Evolutionary conservation across 2,797 vertebrate genomes (phyloP), one percentile per base, ranked within the genome.

Genomic region (Momotus momota): DNA sequence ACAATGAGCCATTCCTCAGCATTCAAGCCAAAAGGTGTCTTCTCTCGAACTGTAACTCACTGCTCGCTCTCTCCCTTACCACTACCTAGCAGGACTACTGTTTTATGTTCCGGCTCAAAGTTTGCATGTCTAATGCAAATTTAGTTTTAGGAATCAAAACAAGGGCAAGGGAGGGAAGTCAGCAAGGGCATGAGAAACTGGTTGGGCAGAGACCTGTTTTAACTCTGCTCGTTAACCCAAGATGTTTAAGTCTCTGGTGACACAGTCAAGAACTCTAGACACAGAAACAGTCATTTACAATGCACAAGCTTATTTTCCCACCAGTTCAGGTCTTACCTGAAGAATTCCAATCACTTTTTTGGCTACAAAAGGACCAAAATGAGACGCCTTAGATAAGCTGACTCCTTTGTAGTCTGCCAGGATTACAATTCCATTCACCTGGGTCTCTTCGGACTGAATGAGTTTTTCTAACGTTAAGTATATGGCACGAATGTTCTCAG

Each of bases 321-420:
- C 77, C 81, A 74, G 85, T 12, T 90, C 66, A 77, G 79, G 86
- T 94, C 98, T 97, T 98, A 99, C 99, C 99, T 99, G 99, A 80
- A 99, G 99, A 97, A 99, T 99, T 97, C 99, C 99, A 94, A 99
- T 99, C 61, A 99, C 99, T 95, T 99, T 99, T 98, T 99, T 99
- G 98, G 99, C 99, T 83, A 99, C 99, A 96, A 99, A 99, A 31
- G 99, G 99, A 71, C 99, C 99, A 87, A 99, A 99, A 94, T 99
- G 99, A 95, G 99, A 99, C 4, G 99, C 99, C 90, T 99, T 99
- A 35, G 99, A 99, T 98, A 99, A 98, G 83, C 99, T 99, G 95
- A 99, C 99, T 86, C 99, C 99, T 35, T 98, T 99, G 98, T 99
- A 99, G 98, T 99, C 99, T 31, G 99, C 99, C 69, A 99, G 98